Evolutionary conservation across 1,140 invertebrate genomes (phyloP).

Genomic region (Polyergus mexicanus): DNA sequence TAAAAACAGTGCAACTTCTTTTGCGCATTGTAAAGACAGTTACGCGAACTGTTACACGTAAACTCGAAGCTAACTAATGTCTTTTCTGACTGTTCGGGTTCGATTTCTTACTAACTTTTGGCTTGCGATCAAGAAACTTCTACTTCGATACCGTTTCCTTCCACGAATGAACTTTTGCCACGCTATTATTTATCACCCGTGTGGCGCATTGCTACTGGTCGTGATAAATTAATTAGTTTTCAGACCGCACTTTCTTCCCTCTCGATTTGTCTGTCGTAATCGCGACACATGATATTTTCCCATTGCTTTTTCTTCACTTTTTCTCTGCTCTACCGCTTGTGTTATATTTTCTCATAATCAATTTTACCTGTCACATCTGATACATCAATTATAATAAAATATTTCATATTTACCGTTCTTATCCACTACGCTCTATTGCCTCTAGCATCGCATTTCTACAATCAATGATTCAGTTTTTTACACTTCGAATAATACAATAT

Average conservation of each 20-base stretch:
- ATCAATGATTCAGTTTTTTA: background rate
- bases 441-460: background rate
- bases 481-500: background rate
- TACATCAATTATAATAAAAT: constrained; percentile 25
- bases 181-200: constrained; percentile 47
- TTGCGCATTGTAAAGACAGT: background rate
- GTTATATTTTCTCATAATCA: constrained; percentile 25
- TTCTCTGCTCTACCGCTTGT: too few relatives aligned
- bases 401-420: background rate
- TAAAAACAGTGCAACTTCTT: background rate
- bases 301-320: background rate
- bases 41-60: constrained; percentile 4
- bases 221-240: constrained; percentile 45
- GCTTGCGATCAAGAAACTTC: constrained; percentile 43
- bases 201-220: background rate
- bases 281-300: constrained; percentile 11
- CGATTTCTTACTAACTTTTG: constrained; percentile 17
- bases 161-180: constrained; percentile 24
- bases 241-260: constrained; percentile 34
- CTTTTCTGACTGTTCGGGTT: constrained; percentile 13
- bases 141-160: constrained; percentile 6
- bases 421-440: background rate
- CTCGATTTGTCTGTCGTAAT: background rate
- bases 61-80: constrained; percentile 27
- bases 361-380: constrained; percentile 1